Evolutionary conservation across 2,797 vertebrate genomes (phyloP).

Genomic region (Danio choprae): DNA sequence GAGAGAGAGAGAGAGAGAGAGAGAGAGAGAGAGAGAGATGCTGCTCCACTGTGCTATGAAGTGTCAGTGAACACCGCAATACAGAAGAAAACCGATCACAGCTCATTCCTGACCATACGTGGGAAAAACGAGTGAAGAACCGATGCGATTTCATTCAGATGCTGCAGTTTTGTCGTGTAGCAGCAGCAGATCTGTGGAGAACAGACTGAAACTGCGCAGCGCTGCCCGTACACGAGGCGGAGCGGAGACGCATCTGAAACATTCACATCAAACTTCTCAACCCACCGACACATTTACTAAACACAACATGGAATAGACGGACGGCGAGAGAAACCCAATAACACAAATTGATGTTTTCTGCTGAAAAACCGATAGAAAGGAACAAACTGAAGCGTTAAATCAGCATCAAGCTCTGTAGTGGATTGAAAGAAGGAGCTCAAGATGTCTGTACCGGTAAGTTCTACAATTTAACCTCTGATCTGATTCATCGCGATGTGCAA

Average conservation of each 20-base stretch:
- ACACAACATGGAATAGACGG: conserved; percentile 63
- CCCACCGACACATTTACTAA: conserved; percentile 10
- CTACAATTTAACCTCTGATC: conserved; percentile 7
- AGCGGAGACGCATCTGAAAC: conserved; percentile 46
- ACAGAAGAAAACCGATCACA: not conserved
- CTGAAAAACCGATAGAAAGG: conserved; percentile 47
- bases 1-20: conserved; percentile 24
- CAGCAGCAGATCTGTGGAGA: conserved; percentile 22
- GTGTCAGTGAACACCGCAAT: conserved; percentile 50
- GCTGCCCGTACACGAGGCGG: conserved; percentile 45
- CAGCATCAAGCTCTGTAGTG: conserved; percentile 35
- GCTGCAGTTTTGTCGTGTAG: not conserved
- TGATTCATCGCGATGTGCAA: not conserved
- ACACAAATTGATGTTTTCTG: conserved; percentile 49
- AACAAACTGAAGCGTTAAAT: conserved; percentile 35
- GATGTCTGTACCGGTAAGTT: conserved; percentile 82
- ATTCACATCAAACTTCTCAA: conserved; percentile 49
- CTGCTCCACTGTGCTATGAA: conserved; percentile 46
- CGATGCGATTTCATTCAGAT: not conserved
- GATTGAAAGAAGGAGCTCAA: conserved; percentile 54
- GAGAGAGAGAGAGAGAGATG: conserved; percentile 17
- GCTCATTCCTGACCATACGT: too few relatives aligned
- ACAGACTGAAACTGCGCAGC: conserved; percentile 30
- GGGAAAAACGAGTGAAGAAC: not conserved
- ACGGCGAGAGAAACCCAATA: conserved; percentile 44